Evolutionary conservation across 2,797 vertebrate species (phyloP).

Genomic region (Lagorchestes hirsutus): DNA sequence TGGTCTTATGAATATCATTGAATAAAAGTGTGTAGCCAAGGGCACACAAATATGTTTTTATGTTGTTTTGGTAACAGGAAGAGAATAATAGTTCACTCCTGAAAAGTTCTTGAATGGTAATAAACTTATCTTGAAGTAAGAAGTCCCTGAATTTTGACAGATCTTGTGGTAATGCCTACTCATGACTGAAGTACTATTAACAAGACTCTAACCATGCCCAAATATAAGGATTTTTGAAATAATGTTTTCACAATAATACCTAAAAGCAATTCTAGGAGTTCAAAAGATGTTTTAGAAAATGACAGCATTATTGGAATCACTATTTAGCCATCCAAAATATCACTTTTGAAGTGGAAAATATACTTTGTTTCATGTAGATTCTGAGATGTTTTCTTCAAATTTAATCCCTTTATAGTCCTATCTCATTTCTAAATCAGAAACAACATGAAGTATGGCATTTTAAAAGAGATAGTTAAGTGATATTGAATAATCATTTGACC

Average conservation of each 20-base stretch:
- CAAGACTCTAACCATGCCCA: neutral
- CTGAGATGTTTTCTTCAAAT: neutral
- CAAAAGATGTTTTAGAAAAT: neutral
- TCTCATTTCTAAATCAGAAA: constrained; percentile 11
- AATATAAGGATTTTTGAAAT: neutral
- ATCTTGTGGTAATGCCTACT: neutral
- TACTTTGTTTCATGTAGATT: neutral
- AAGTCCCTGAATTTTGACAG: neutral
- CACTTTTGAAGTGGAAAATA: constrained; percentile 3
- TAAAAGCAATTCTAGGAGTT: neutral
- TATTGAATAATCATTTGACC: constrained; percentile 4
- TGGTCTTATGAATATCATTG: neutral
- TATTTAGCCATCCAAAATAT: neutral
- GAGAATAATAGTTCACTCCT: neutral
- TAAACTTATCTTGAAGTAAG: neutral
- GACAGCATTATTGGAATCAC: neutral
- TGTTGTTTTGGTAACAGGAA: neutral
- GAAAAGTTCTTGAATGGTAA: neutral
- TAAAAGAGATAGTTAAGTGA: constrained; percentile 14
- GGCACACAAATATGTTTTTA: neutral
- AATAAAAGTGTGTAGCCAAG: neutral
- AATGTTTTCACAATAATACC: neutral
- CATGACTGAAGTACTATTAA: neutral
- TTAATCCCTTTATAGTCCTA: neutral
- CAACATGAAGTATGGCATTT: neutral